Percentiles rank a stretch among this genome's conserved stretches.
phyloP scores from a whole-genome alignment of 2,113 vertebrate species.

The Oenanthe melanoleuca region DNA sequence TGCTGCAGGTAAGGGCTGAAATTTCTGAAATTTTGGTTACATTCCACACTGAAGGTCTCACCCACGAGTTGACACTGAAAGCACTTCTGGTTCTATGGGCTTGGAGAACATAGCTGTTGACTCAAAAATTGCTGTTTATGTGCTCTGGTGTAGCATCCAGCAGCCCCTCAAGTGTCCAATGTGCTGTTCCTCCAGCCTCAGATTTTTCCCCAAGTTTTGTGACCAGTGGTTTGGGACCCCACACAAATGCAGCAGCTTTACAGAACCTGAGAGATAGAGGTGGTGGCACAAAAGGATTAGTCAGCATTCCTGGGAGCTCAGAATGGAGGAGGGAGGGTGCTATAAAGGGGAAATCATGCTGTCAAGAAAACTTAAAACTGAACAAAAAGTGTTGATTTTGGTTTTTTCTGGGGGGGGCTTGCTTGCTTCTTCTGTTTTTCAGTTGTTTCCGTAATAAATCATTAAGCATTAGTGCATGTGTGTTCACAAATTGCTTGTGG shows the following conservation, averaged over 20 bases:
- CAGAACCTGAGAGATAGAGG: neutral
- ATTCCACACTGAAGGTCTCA: neutral
- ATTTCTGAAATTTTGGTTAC: neutral
- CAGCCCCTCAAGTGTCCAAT: neutral
- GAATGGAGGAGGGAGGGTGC: neutral
- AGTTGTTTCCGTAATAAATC: neutral
- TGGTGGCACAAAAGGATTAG: neutral
- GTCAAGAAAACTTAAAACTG: neutral
- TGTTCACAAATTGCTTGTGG: slow-evolving; percentile 23
- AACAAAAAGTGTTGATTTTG: neutral
- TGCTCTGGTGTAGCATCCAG: neutral
- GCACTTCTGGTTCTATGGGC: neutral
- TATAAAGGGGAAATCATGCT: neutral
- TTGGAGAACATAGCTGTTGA: neutral
- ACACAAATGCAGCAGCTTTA: neutral
- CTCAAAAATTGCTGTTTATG: neutral
- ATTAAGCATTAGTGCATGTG: neutral
- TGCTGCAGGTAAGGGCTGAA: neutral
- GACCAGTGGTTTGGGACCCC: neutral
- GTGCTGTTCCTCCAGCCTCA: neutral
- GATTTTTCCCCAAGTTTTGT: neutral
- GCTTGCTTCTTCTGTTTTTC: neutral
- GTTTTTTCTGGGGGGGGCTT: neutral
- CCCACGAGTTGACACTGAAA: neutral
- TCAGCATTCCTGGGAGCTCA: neutral